Conservation (phyloP, 2,888 invertebrate species). For the Keiferia lycopersicella region DNA sequence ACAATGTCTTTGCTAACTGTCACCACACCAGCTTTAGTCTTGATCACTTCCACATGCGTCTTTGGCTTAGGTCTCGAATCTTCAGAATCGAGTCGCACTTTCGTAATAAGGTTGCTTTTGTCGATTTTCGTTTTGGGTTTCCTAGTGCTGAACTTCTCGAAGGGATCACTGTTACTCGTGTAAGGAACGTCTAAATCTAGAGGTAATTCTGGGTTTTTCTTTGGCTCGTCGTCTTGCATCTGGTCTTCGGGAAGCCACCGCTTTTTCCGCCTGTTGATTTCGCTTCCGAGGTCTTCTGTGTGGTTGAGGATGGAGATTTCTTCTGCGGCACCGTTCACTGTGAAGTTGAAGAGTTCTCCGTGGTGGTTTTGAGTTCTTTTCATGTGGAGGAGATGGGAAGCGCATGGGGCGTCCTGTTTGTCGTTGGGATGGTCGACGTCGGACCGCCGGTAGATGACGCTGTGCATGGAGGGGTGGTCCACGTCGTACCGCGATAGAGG, state of each 20-base stretch:
- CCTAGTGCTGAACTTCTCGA: conserved; percentile 74
- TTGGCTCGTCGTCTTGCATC: conserved; percentile 80
- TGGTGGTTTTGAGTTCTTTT: conserved; percentile 62
- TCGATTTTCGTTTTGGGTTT: conserved; percentile 78
- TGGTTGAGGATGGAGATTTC: conserved; percentile 54
- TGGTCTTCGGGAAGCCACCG: conserved; percentile 87
- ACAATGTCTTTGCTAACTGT: conserved; percentile 84
- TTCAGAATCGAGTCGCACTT: conserved; percentile 76
- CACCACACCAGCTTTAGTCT: conserved; percentile 84
- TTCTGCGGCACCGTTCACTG: conserved; percentile 54
- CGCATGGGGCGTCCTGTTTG: conserved; percentile 69
- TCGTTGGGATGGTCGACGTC: conserved; percentile 84
- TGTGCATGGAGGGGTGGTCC: conserved; percentile 84
- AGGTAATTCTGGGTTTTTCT: conserved; percentile 84
- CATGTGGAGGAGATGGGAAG: conserved; percentile 83
- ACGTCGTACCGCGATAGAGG: conserved; percentile 85
- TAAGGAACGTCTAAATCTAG: conserved; percentile 85
- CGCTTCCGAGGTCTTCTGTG: conserved; percentile 63
- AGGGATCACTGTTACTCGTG: conserved; percentile 81
- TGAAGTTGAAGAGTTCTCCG: conserved; percentile 69
- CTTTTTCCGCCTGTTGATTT: conserved; percentile 75
- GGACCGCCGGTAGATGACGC: conserved; percentile 90
- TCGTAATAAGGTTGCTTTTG: conserved; percentile 78
- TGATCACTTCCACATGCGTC: conserved; percentile 85
- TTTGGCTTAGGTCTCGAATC: conserved; percentile 84